A percentile compares a stretch with the other conserved stretches of the same genome.
phyloP scores from a whole-genome alignment of 2,888 invertebrate genomes.

The Drosophila antonietae region DNA sequence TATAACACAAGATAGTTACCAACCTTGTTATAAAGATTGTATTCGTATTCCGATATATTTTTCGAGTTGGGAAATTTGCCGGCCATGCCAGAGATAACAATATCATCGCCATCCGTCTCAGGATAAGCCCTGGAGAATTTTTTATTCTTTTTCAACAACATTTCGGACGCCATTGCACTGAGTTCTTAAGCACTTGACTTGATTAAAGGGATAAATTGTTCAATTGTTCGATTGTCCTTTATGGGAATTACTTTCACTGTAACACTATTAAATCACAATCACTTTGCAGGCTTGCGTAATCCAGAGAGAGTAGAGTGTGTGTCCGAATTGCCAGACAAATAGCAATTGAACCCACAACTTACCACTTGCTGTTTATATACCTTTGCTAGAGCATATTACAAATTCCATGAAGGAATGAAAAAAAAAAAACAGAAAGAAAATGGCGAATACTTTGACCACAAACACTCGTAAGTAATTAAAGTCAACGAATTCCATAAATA shows the following conservation, averaged over 20 bases:
- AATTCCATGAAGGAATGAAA: conserved; percentile 63
- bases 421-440: conserved; percentile 26
- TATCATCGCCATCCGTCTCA: conserved; percentile 85
- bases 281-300: conserved; percentile 27
- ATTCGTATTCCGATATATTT: conserved; percentile 87
- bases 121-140: conserved; percentile 79
- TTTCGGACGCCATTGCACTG: conserved; percentile 55
- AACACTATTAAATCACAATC: conserved; percentile 36
- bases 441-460: conserved; percentile 69
- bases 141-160: conserved; percentile 62
- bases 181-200: conserved; percentile 27
- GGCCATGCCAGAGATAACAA: conserved; percentile 87
- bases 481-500: conserved; percentile 62
- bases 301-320: conserved; percentile 42
- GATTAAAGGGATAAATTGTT: conserved; percentile 7
- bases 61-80: conserved; percentile 88
- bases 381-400: conserved; percentile 54
- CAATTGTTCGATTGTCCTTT: conserved; percentile 10
- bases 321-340: conserved; percentile 78
- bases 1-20: conserved; percentile 26
- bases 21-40: conserved; percentile 87
- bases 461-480: conserved; percentile 59
- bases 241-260: conserved; percentile 14
- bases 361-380: conserved; percentile 43
- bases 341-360: conserved; percentile 74